Evolutionary conservation across 2,888 invertebrate species (phyloP), one percentile per base, ranked within the genome.

Genomic region (Scotopteryx bipunctaria): DNA sequence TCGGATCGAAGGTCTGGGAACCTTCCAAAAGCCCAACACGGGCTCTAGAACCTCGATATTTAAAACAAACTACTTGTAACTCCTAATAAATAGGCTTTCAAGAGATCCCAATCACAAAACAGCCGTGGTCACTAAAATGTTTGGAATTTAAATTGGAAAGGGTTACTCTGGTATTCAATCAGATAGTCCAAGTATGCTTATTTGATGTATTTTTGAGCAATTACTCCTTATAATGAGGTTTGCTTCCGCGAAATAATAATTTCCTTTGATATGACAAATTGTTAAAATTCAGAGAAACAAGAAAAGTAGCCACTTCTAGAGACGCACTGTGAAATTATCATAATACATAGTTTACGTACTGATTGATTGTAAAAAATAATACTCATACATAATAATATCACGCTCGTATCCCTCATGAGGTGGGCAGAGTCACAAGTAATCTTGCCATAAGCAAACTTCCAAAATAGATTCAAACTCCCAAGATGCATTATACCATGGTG

Each of bases 101-200:
- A 37, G 23, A 31, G 58, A 58, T 58, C 38, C 32, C 40, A 41
- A 59, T 50, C 55, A 29, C 21, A 15, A 42, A 52, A 35, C 58
- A 54, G 55, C 59, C 76, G 74, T 75, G 72, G 75, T 46, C 73
- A 58, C 55, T 31, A 60, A 65, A 61, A 78, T 71, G 63, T 63
- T 43, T 68, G 68, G 74, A 68, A 77, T 78, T 70, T 75, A 70
- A 81, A 81, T 81, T 78, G 74, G 38, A 73, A 80, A 80, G 81
- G 79, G 78, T 78, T 75, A 57, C 66, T 51, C 64, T 63, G 76
- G 68, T 63, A 77, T 76, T 60, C 68, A 59, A 78, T 79, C 76
- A 64, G 76, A 78, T 76, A 71, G 59, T 61, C 54, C 44, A 63
- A 66, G 66, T 71, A 70, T 76, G 70, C 73, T 69, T 66, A 64